A percentile compares a stretch with the other conserved stretches of the same genome.
phyloP scores from a whole-genome alignment of 1,140 invertebrate genomes.

The Aphidius gifuensis region DNA sequence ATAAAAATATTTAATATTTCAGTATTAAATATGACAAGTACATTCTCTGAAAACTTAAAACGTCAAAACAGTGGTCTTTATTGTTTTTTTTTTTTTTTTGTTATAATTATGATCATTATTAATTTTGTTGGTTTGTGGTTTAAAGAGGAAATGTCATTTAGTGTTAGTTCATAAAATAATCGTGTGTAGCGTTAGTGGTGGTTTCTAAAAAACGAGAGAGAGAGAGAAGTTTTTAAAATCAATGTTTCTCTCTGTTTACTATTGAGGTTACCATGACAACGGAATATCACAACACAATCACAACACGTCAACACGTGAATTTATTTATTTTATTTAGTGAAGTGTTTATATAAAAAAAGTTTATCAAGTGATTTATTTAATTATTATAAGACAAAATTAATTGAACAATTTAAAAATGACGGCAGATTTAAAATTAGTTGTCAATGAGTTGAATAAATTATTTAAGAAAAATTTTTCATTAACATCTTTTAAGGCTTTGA shows the following conservation, averaged over 20 bases:
- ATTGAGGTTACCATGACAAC: neutral
- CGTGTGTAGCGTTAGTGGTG: too few relatives aligned
- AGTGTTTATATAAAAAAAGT: neutral
- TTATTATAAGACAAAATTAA: neutral
- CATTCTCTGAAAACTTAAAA: neutral
- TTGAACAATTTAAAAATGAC: conserved; percentile 53
- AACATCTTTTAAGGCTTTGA: conserved; percentile 81
- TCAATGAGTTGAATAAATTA: conserved; percentile 71
- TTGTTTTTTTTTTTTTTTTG: too few relatives aligned
- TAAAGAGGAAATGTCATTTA: too few relatives aligned
- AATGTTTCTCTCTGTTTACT: too few relatives aligned
- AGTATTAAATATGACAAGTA: neutral
- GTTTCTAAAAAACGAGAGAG: too few relatives aligned
- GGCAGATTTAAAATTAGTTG: conserved; percentile 77
- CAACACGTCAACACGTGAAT: too few relatives aligned
- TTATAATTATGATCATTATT: too few relatives aligned
- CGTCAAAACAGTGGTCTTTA: neutral
- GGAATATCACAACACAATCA: neutral
- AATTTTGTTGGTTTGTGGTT: too few relatives aligned
- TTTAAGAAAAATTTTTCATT: conserved; percentile 77
- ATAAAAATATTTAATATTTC: neutral
- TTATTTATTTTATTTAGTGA: neutral
- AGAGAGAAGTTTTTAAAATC: too few relatives aligned
- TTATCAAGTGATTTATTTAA: neutral
- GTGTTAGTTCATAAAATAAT: too few relatives aligned